A percentile compares a stretch with the other conserved stretches of the same genome.
phyloP scores from a whole-genome alignment of 1,140 invertebrate species.

The Brachionus asplanchnoidis region DNA sequence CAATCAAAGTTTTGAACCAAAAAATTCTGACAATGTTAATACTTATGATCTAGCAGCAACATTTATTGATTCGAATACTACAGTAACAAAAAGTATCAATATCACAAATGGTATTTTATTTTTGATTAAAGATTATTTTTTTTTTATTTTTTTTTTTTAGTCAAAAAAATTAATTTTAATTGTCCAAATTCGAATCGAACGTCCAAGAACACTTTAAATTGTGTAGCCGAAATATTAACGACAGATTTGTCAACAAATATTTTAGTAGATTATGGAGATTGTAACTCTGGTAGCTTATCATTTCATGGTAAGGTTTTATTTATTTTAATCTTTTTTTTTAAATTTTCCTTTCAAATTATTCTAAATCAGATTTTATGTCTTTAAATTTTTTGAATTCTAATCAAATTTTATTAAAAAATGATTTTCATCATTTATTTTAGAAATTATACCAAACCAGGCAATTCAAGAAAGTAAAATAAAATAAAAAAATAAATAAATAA shows the following conservation, averaged over 20 bases:
- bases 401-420: no score
- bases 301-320: background rate
- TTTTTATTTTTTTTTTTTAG: background rate
- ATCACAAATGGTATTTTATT: background rate
- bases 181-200: conserved; percentile 1
- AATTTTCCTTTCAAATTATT: no score
- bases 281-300: background rate
- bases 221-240: background rate
- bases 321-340: background rate
- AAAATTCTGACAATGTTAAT: background rate
- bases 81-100: background rate
- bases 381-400: no score
- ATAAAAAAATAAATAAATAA: no score
- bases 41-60: background rate
- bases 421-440: no score
- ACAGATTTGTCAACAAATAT: background rate
- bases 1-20: background rate
- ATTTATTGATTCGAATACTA: background rate
- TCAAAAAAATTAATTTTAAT: background rate
- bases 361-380: no score
- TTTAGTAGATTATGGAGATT: background rate
- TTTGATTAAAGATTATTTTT: background rate
- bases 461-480: no score
- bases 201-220: background rate
- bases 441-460: no score